Evolutionary conservation across 2,888 invertebrate genomes (phyloP).

Genomic region (Erannis defoliaria): DNA sequence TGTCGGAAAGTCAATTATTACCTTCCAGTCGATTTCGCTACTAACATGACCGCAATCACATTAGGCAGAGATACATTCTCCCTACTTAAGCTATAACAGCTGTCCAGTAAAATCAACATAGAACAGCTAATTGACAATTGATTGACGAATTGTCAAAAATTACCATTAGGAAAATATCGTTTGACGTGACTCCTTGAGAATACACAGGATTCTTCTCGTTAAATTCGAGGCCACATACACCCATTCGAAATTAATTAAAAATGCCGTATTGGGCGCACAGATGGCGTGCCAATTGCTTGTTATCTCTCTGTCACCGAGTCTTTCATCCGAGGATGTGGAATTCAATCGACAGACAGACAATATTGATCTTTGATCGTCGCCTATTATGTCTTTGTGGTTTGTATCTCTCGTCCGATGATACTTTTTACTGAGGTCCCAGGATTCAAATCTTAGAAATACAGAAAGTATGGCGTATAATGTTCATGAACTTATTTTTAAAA

Average conservation of each 20-base stretch:
- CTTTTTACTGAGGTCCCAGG: not conserved
- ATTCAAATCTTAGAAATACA: too few relatives aligned
- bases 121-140: too few relatives aligned
- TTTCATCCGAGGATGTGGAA: conserved; percentile 26
- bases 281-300: conserved; percentile 1
- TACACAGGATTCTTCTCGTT: not conserved
- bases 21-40: too few relatives aligned
- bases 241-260: conserved; percentile 26
- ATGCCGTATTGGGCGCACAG: conserved; percentile 3
- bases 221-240: not conserved
- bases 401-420: not conserved
- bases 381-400: not conserved
- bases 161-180: not conserved
- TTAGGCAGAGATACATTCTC: too few relatives aligned
- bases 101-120: too few relatives aligned
- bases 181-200: not conserved
- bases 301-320: conserved; percentile 5
- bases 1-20: too few relatives aligned
- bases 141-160: too few relatives aligned
- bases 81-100: too few relatives aligned
- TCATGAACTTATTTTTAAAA: too few relatives aligned
- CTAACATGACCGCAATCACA: too few relatives aligned
- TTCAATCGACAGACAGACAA: conserved; percentile 6
- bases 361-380: conserved; percentile 12
- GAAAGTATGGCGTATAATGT: too few relatives aligned